Evolutionary conservation across 2,797 vertebrate genomes (phyloP), one percentile per base, ranked within the genome.

Genomic region (Acanthurus lineatus): DNA sequence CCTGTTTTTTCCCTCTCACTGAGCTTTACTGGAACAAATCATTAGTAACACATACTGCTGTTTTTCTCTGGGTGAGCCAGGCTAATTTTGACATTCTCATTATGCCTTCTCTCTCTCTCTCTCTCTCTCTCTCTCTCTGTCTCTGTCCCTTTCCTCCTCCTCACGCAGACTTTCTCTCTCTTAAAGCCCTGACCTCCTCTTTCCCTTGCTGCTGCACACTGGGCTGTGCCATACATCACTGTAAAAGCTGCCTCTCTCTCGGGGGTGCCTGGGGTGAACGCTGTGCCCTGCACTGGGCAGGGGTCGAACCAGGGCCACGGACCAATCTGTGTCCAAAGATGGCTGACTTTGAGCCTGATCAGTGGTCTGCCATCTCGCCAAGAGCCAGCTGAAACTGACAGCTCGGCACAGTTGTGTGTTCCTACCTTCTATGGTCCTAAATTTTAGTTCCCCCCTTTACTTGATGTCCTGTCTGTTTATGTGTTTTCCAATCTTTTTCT

Each of bases 1-100:
- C 54, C 45, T 32, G 54, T 51, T 73, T 76, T 20, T 56, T 14
- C 59, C 57, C 73, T 79, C 65, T 86, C 82, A 32, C 77, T 82
- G 72, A 80, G 76, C 69, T 84, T 90, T 67, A 84, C 73, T 76
- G 54, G 82, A 85, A 88, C 85, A 89, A 88, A 86, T 85, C 89
- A 88, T 92, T 82, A 88, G 84, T 47, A 84, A 84, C 84, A 91
- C 81, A 88, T 40, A 84, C 73, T 83, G 78, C 85, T 91, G 77
- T 87, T 91, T 88, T 89, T 88, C 78, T 86, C 79, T 51, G 70
- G 75, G 79, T 82, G 89, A 90, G 84, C 70, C 59, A 20, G 15
- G 77, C 82, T 91, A 81, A 93, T 91, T 90, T 73, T 88, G 86
- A 93, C 85, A 86, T 35, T 45, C 82, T 90, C 82, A 89, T 93